Conservation (phyloP, 2,888 invertebrate genomes). For the Hipparchia sbordonii region DNA sequence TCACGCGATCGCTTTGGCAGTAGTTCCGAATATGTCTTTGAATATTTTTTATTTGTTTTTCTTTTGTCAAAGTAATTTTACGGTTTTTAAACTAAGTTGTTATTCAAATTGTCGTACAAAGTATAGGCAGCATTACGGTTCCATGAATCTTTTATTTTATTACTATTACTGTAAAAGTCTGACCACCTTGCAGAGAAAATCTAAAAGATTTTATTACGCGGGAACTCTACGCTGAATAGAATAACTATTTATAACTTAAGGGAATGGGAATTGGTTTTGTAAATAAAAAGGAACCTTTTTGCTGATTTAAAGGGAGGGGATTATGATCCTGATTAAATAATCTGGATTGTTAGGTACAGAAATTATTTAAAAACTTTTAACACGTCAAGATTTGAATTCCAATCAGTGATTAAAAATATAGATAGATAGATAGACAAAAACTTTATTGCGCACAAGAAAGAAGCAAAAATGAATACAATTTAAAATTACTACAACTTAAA, state of each 20-base stretch:
- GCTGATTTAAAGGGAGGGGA: too few relatives aligned
- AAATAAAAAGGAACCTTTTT: background rate
- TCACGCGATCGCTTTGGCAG: conserved; percentile 38
- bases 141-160: background rate
- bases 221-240: background rate
- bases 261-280: background rate
- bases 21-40: conserved; percentile 35
- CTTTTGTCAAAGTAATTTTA: conserved; percentile 30
- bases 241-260: background rate
- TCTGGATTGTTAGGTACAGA: too few relatives aligned
- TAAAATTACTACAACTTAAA: too few relatives aligned
- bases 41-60: conserved; percentile 15
- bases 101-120: background rate
- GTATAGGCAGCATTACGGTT: background rate
- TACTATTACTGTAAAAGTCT: background rate
- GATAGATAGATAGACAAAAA: too few relatives aligned
- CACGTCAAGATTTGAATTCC: too few relatives aligned
- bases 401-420: too few relatives aligned
- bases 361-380: too few relatives aligned
- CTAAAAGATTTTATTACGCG: background rate
- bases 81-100: conserved; percentile 24
- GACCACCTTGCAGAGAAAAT: background rate
- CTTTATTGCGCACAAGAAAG: too few relatives aligned
- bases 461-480: too few relatives aligned
- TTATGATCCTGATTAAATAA: too few relatives aligned